phyloP scores from a whole-genome alignment of 2,797 vertebrate species.

The Pampus argenteus region DNA sequence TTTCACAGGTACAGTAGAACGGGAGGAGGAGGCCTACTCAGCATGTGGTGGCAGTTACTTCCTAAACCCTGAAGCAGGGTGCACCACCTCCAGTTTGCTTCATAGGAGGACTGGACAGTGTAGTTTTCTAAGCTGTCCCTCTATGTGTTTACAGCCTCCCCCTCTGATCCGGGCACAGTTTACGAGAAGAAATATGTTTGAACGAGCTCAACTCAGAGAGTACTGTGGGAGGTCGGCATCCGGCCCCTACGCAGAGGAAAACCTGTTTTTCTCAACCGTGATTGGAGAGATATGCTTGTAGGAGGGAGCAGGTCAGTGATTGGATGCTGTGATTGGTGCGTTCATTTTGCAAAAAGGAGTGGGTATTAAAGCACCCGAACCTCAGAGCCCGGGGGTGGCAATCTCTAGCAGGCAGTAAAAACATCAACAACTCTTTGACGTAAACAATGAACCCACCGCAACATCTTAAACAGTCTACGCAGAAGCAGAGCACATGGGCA shows the following conservation, averaged over 20 bases:
- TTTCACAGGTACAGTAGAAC: slow-evolving; percentile 24
- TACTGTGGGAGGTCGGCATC: slow-evolving; percentile 62
- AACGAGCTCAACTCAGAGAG: slow-evolving; percentile 50
- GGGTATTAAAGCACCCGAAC: slow-evolving; percentile 62
- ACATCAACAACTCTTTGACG: slow-evolving; percentile 66
- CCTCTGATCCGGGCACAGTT: slow-evolving; percentile 71
- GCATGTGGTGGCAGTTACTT: slow-evolving; percentile 28
- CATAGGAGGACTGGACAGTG: slow-evolving; percentile 16
- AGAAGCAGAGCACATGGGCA: slow-evolving; percentile 15
- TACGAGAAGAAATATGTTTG: slow-evolving; percentile 72
- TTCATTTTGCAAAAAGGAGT: slow-evolving; percentile 55
- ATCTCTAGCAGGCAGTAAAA: slow-evolving; percentile 68
- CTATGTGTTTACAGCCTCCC: slow-evolving; percentile 65
- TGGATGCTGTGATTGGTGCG: slow-evolving; percentile 57
- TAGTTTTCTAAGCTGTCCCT: slow-evolving; percentile 37
- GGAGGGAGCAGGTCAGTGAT: slow-evolving; percentile 47
- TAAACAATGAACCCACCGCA: slow-evolving; percentile 60
- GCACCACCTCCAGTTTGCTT: slow-evolving; percentile 7
- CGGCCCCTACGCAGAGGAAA: slow-evolving; percentile 21
- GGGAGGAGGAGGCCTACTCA: neutral
- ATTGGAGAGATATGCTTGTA: slow-evolving; percentile 41
- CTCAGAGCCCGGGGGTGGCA: slow-evolving; percentile 67
- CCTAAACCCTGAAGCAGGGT: slow-evolving; percentile 32
- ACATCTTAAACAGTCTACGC: slow-evolving; percentile 46
- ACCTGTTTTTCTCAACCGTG: slow-evolving; percentile 36